Evolutionary conservation across 2,888 invertebrate species (phyloP).

Genomic region (Ectemnius cavifrons): DNA sequence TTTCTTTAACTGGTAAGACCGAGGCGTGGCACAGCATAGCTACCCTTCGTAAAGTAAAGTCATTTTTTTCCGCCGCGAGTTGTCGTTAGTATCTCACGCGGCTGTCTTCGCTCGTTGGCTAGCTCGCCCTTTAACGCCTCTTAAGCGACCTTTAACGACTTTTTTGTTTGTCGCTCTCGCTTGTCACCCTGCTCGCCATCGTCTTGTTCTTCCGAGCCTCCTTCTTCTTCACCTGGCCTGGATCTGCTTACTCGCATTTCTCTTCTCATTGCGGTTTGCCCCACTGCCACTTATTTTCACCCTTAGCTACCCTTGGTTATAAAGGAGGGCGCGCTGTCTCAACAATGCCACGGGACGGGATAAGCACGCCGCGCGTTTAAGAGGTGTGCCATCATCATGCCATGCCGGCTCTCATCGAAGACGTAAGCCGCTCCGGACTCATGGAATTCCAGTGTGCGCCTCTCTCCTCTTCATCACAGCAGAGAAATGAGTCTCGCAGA

Average conservation of each 20-base stretch:
- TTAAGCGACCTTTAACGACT: conserved; percentile 62
- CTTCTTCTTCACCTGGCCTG: background rate
- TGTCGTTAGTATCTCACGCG: conserved; percentile 43
- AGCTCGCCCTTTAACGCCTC: conserved; percentile 51
- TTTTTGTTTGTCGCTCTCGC: conserved; percentile 55
- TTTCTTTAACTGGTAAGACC: conserved; percentile 26
- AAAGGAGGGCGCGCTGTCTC: too few species aligned
- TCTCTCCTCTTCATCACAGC: too few species aligned
- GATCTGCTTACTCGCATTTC: background rate
- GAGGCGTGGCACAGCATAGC: conserved; percentile 1
- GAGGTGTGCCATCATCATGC: too few species aligned
- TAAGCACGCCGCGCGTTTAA: too few species aligned
- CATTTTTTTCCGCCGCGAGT: conserved; percentile 34
- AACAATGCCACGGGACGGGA: too few species aligned
- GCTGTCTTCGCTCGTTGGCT: background rate
- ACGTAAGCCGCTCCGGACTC: too few species aligned
- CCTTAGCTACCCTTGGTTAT: background rate
- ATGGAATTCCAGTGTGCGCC: too few species aligned
- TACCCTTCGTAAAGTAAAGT: conserved; percentile 8
- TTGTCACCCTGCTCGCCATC: conserved; percentile 22
- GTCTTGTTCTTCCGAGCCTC: conserved; percentile 14
- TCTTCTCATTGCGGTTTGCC: background rate
- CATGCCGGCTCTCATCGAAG: too few species aligned
- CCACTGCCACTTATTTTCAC: conserved; percentile 4
- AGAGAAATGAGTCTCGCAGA: too few species aligned